Evolutionary conservation across 2,888 invertebrate genomes (phyloP).

Genomic region (Erebia ligea): DNA sequence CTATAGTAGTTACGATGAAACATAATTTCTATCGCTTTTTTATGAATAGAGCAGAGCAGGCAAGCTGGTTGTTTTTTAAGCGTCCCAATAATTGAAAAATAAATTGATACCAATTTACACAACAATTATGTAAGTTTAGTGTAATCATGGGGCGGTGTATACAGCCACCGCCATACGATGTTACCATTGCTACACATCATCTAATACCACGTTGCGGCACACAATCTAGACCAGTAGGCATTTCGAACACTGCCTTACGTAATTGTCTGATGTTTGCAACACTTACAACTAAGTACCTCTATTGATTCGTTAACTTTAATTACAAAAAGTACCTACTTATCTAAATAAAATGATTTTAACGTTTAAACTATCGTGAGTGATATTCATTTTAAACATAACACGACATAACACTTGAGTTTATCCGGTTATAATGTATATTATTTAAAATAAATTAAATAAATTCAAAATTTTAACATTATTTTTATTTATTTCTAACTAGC

Average conservation of each 20-base stretch:
- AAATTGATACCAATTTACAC: conserved; percentile 4
- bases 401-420: too few relatives aligned
- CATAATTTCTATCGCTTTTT: too few relatives aligned
- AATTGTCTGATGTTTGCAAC: conserved; percentile 35
- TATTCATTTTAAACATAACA: too few relatives aligned
- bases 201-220: conserved; percentile 42
- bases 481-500: too few relatives aligned
- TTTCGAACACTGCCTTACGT: conserved; percentile 31
- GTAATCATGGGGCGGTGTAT: conserved; percentile 21
- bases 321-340: neutral
- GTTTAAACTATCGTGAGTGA: too few relatives aligned
- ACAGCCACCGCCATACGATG: conserved; percentile 25
- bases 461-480: too few relatives aligned
- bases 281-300: conserved; percentile 17
- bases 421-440: too few relatives aligned
- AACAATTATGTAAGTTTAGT: conserved; percentile 1
- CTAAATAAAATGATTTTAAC: too few relatives aligned
- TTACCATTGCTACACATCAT: conserved; percentile 32
- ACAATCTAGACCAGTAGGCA: conserved; percentile 35
- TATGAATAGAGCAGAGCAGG: too few relatives aligned
- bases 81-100: neutral
- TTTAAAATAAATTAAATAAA: too few relatives aligned
- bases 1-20: too few relatives aligned
- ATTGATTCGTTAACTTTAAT: conserved; percentile 12
- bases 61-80: too few relatives aligned